Conservation (phyloP, 2,888 invertebrate genomes). For the Noctua janthina region DNA sequence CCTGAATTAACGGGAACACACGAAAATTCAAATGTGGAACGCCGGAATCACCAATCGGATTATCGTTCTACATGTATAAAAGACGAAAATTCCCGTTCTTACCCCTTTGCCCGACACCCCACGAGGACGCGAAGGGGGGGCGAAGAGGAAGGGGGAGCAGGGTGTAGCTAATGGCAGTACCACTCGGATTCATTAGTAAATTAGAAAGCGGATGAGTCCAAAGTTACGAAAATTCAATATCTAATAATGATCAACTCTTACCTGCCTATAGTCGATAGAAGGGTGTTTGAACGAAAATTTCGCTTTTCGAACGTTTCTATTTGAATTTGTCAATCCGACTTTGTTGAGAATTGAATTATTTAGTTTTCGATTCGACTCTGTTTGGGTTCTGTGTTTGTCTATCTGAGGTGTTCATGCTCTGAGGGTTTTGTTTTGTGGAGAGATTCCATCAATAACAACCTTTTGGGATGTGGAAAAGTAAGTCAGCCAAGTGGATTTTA, state of each 20-base stretch:
- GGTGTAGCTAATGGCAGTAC: constrained; percentile 86
- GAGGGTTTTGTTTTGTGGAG: constrained; percentile 72
- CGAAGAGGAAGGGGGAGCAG: constrained; percentile 64
- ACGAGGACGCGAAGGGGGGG: constrained; percentile 66
- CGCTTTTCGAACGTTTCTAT: constrained; percentile 73
- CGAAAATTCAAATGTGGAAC: constrained; percentile 88
- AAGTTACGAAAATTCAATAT: constrained; percentile 91
- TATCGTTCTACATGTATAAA: constrained; percentile 89
- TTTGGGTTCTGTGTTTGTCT: constrained; percentile 81
- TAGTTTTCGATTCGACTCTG: constrained; percentile 87
- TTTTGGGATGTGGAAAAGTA: constrained; percentile 55
- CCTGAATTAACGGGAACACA: constrained; percentile 82
- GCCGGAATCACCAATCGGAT: constrained; percentile 89
- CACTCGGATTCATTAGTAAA: constrained; percentile 91
- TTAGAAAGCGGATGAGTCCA: constrained; percentile 91
- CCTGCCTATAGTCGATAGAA: constrained; percentile 84
- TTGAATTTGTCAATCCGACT: constrained; percentile 88
- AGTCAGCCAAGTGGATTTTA: constrained; percentile 37
- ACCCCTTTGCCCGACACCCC: constrained; percentile 82
- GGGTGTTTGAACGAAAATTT: constrained; percentile 68
- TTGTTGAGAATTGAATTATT: constrained; percentile 88
- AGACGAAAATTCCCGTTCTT: constrained; percentile 89
- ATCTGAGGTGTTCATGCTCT: constrained; percentile 77
- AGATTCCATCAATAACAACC: constrained; percentile 53
- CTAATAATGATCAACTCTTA: constrained; percentile 90